Conservation (phyloP, 2,113 vertebrate genomes). For the Antigone vipio region DNA sequence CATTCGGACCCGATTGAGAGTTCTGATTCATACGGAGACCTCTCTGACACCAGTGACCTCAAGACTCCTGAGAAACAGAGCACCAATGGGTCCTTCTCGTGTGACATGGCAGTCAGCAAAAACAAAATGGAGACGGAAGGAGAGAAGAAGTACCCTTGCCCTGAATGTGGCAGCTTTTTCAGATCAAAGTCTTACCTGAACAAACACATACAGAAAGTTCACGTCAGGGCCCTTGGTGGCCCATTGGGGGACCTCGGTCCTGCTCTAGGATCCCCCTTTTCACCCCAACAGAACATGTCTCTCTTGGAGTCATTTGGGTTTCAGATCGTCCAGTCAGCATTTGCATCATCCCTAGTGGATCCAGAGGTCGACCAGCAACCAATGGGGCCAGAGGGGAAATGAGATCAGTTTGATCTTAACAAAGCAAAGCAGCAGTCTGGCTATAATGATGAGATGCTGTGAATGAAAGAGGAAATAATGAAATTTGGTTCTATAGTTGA, state of each 20-base stretch:
- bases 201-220: slow-evolving; percentile 98
- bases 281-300: slow-evolving; percentile 99
- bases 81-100: slow-evolving; percentile 85
- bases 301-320: slow-evolving; percentile 98
- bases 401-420: slow-evolving; percentile 65
- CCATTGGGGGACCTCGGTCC: slow-evolving; percentile 85
- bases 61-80: slow-evolving; percentile 91
- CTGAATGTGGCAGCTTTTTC: slow-evolving; percentile 94
- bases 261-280: slow-evolving; percentile 89
- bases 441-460: slow-evolving; percentile 69
- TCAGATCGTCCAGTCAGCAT: slow-evolving; percentile 98
- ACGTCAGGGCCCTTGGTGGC: slow-evolving; percentile 84
- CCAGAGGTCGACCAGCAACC: slow-evolving; percentile 91
- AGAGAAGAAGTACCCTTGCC: slow-evolving; percentile 94
- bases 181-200: slow-evolving; percentile 99
- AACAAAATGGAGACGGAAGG: slow-evolving; percentile 83
- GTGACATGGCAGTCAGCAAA: slow-evolving; percentile 88
- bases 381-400: slow-evolving; percentile 91
- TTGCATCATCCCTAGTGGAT: slow-evolving; percentile 94
- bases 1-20: slow-evolving; percentile 95
- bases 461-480: slow-evolving; percentile 71
- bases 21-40: slow-evolving; percentile 92
- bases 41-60: slow-evolving; percentile 91
- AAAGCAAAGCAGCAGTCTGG: slow-evolving; percentile 34
- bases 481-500: slow-evolving; percentile 76